These are phyloP conservation scores for Athalia circularis DNA, from an alignment of 2,888 invertebrate genomes.

Conservation along the genomic window DNA sequence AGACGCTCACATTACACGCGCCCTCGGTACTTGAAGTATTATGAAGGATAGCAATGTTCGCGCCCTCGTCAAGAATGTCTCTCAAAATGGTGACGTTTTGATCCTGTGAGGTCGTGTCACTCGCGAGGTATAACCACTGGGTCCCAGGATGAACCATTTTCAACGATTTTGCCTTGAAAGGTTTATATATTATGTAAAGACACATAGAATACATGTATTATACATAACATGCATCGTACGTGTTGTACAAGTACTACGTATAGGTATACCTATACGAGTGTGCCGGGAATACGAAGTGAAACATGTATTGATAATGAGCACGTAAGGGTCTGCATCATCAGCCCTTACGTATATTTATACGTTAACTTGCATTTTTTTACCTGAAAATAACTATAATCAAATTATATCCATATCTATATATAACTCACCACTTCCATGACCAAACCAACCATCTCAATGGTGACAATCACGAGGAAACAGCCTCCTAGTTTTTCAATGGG, in stretches of 20 bases:
- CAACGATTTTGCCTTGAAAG: constrained; percentile 77
- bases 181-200: constrained; percentile 17
- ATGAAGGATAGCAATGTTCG: constrained; percentile 86
- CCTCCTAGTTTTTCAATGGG: constrained; percentile 76
- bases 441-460: constrained; percentile 78
- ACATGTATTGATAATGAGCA: no score
- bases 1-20: constrained; percentile 76
- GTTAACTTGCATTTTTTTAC: no score
- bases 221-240: no score
- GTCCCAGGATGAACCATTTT: constrained; percentile 83
- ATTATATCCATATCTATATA: neutral
- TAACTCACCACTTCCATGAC: constrained; percentile 79
- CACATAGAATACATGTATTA: no score
- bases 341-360: no score
- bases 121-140: constrained; percentile 89
- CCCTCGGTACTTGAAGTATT: constrained; percentile 78
- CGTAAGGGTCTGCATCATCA: no score
- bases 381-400: no score
- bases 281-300: no score
- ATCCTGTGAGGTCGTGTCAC: constrained; percentile 77
- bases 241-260: no score
- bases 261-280: no score
- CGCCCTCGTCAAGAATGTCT: constrained; percentile 83
- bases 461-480: constrained; percentile 81
- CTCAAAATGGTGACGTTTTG: constrained; percentile 77